A percentile compares a stretch with the other conserved stretches of the same genome.
These are phyloP conservation scores for Catocala sponsa DNA, from an alignment of 2,888 invertebrate genomes.

Conservation along the genomic window DNA sequence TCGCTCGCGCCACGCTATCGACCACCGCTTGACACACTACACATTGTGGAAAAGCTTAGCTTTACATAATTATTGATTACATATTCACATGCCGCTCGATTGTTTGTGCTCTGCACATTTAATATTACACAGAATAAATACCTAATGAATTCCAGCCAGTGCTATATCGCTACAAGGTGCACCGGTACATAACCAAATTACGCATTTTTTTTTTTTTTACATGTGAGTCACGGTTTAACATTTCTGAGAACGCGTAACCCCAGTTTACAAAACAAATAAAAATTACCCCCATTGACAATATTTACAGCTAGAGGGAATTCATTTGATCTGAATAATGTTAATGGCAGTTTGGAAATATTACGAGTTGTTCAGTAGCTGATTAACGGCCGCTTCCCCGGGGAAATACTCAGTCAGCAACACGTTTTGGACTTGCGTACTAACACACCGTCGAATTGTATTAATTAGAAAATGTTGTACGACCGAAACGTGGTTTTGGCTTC, in stretches of 20 bases:
- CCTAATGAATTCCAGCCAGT: too few species aligned
- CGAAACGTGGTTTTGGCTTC: constrained; percentile 13
- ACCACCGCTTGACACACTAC: constrained; percentile 21
- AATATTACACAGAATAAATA: too few species aligned
- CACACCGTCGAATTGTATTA: constrained; percentile 23
- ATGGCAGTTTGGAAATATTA: constrained; percentile 40
- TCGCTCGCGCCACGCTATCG: constrained; percentile 44
- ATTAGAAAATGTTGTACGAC: constrained; percentile 15
- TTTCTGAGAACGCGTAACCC: too few species aligned
- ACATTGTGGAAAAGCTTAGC: constrained; percentile 1
- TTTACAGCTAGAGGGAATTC: constrained; percentile 33
- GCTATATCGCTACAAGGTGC: too few species aligned
- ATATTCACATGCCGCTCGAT: not conserved
- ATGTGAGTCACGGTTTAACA: too few species aligned
- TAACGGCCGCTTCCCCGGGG: constrained; percentile 39
- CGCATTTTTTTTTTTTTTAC: too few species aligned
- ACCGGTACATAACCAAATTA: too few species aligned
- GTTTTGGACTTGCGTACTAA: constrained; percentile 27
- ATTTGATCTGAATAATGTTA: constrained; percentile 37
- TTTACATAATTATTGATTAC: constrained; percentile 3
- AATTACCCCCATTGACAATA: constrained; percentile 6
- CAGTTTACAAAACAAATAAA: too few species aligned
- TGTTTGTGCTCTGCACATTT: not conserved
- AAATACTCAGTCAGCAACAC: constrained; percentile 37
- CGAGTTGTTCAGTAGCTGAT: constrained; percentile 38